These are phyloP conservation scores for Python bivittatus DNA, from an alignment of 2,113 vertebrate genomes.

Conservation along the genomic window DNA sequence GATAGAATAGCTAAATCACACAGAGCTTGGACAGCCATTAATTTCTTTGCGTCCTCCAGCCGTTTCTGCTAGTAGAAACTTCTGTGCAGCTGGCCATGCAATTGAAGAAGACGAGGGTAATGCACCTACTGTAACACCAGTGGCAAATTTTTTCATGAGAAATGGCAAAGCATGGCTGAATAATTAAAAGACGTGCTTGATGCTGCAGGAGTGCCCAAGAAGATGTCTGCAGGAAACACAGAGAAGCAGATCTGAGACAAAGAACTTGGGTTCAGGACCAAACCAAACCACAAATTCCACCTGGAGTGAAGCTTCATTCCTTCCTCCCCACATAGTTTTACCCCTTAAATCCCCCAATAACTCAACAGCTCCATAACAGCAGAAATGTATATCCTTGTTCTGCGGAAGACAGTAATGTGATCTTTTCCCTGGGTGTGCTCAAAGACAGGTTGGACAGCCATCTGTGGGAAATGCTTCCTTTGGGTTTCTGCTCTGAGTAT, in stretches of 20 bases:
- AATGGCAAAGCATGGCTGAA: conserved; percentile 9
- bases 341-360: neutral
- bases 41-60: neutral
- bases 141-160: neutral
- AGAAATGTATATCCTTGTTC: neutral
- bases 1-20: neutral
- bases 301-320: neutral
- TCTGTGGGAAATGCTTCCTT: neutral
- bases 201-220: neutral
- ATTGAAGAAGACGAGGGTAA: neutral
- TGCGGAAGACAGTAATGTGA: neutral
- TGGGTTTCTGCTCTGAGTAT: neutral
- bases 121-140: neutral
- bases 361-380: neutral
- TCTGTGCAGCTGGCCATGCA: conserved; percentile 12
- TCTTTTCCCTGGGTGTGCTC: neutral
- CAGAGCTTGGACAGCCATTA: neutral
- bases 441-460: neutral
- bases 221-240: neutral
- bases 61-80: conserved; percentile 15
- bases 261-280: neutral
- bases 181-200: neutral
- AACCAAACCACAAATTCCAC: neutral
- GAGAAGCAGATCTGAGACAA: neutral
- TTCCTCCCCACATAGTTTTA: neutral